A percentile compares a stretch with the other conserved stretches of the same genome.
These are phyloP conservation scores for Parnassius glacialis DNA, from an alignment of 2,888 invertebrate species.

Conservation along the genomic window DNA sequence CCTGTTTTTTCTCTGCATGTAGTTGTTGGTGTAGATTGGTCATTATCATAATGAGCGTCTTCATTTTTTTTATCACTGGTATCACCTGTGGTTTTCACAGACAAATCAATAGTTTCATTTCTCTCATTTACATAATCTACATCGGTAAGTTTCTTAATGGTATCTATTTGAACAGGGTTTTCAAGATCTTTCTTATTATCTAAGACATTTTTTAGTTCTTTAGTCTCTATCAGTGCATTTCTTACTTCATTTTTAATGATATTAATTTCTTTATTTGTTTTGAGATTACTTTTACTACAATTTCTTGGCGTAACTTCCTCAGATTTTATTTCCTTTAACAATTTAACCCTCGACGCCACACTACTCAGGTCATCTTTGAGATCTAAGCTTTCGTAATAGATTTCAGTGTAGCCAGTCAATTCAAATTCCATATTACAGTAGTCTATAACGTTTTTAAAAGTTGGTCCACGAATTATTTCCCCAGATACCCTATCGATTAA, in stretches of 20 bases:
- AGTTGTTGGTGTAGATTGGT: conserved; percentile 4
- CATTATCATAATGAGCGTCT: neutral
- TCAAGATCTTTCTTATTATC: conserved; percentile 42
- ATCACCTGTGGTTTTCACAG: conserved; percentile 44
- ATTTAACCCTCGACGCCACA: conserved; percentile 61
- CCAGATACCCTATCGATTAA: conserved; percentile 64
- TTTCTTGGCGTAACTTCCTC: conserved; percentile 49
- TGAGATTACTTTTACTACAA: conserved; percentile 26
- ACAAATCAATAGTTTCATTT: conserved; percentile 56
- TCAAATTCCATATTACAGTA: conserved; percentile 70
- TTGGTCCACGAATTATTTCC: conserved; percentile 63
- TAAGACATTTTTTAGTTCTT: neutral
- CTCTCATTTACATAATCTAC: conserved; percentile 51
- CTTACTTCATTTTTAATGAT: neutral
- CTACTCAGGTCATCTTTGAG: conserved; percentile 61
- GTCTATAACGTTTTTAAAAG: conserved; percentile 68
- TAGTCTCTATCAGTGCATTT: neutral
- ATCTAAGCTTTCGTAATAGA: conserved; percentile 63
- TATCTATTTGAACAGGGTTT: conserved; percentile 42
- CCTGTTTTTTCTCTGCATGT: conserved; percentile 8
- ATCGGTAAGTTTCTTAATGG: conserved; percentile 55
- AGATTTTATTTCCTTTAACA: conserved; percentile 57
- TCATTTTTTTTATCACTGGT: conserved; percentile 35
- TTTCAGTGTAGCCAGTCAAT: conserved; percentile 62
- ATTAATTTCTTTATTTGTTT: neutral